These are phyloP conservation scores for Microplitis mediator DNA, from an alignment of 1,140 invertebrate species.

Conservation along the genomic window DNA sequence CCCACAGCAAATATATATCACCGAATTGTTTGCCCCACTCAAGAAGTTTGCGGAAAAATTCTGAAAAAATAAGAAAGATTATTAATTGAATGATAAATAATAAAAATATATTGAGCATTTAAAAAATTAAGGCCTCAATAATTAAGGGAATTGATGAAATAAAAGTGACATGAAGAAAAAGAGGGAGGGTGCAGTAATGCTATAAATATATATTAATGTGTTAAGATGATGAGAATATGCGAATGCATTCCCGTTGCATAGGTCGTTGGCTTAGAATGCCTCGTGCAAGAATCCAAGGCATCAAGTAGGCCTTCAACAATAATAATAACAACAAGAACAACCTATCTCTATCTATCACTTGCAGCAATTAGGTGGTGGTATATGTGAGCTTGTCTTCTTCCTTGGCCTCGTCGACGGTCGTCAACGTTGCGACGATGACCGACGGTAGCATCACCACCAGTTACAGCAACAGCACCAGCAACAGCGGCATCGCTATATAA, in stretches of 20 bases:
- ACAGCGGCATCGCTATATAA: not conserved
- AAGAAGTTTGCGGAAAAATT: slow-evolving; percentile 44
- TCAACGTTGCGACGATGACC: slow-evolving; percentile 18
- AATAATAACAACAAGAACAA: not conserved
- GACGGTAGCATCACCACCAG: not conserved
- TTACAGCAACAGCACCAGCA: no score
- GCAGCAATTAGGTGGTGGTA: slow-evolving; percentile 22
- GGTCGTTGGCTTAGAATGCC: slow-evolving; percentile 10
- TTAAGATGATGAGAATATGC: no score
- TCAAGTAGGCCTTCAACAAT: not conserved
- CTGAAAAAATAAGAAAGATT: slow-evolving; percentile 31
- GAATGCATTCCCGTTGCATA: not conserved
- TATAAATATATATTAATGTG: not conserved
- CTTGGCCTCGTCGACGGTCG: slow-evolving; percentile 24
- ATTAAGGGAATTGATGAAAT: no score
- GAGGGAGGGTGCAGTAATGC: not conserved
- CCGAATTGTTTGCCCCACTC: slow-evolving; percentile 46
- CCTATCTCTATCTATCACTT: slow-evolving; percentile 16
- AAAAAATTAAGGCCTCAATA: not conserved
- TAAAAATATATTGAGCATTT: not conserved
- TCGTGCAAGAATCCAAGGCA: not conserved
- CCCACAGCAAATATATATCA: slow-evolving; percentile 49
- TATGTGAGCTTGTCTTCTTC: slow-evolving; percentile 1
- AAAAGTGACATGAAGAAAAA: not conserved
- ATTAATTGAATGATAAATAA: no score